A percentile compares a stretch with the other conserved stretches of the same genome.
Evolutionary conservation across 2,113 vertebrate species (phyloP).

Genomic region (Elgaria multicarinata): DNA sequence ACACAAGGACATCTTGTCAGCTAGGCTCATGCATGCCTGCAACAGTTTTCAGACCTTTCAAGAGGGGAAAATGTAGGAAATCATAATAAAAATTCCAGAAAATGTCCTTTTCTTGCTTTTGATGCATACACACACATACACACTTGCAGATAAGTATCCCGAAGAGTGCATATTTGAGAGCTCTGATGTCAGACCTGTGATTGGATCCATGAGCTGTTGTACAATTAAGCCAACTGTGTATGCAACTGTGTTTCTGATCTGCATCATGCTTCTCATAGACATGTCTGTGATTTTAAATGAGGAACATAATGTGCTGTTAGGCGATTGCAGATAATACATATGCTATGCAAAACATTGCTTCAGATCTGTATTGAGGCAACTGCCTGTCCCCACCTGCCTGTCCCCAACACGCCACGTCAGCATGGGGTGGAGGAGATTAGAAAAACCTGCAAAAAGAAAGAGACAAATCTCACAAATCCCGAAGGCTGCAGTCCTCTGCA

Average conservation of each 20-base stretch:
- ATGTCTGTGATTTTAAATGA: too few species aligned
- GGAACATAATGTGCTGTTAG: background rate
- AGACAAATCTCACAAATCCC: background rate
- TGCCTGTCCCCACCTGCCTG: background rate
- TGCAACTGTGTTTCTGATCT: background rate
- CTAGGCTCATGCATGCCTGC: background rate
- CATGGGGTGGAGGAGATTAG: too few species aligned
- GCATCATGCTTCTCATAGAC: background rate
- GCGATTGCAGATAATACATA: background rate
- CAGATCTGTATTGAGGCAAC: background rate
- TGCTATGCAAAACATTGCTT: background rate
- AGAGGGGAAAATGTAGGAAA: background rate
- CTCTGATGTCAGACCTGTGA: background rate
- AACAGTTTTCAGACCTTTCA: background rate
- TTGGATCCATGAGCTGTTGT: background rate
- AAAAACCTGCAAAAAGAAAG: background rate
- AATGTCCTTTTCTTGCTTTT: background rate
- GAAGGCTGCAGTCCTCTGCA: background rate
- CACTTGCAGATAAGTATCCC: background rate
- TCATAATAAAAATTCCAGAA: background rate
- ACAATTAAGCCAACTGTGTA: background rate
- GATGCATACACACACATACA: background rate
- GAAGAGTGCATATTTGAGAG: background rate
- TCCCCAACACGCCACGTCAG: background rate
- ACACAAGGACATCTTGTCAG: constrained; percentile 26